phyloP scores from a whole-genome alignment of 1,140 invertebrate genomes.

The Scaptodrosophila lebanonensis region DNA sequence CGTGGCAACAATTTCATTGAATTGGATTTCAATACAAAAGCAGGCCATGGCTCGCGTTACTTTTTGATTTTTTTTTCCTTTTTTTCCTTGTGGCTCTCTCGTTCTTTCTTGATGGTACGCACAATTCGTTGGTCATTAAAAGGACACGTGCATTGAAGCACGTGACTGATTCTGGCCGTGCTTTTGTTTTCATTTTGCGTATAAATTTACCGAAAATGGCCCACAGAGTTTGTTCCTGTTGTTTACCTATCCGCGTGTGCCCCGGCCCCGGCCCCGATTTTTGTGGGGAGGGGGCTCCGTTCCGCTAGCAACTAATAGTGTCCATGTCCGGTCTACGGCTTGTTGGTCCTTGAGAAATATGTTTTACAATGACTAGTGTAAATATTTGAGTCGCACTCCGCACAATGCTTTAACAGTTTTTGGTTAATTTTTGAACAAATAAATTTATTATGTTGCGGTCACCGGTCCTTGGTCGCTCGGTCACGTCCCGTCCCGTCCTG shows the following conservation, averaged over 20 bases:
- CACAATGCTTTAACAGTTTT: slow-evolving; percentile 61
- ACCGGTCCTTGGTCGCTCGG: slow-evolving; percentile 11
- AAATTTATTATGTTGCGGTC: slow-evolving; percentile 58
- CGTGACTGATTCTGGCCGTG: slow-evolving; percentile 56
- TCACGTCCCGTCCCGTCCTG: slow-evolving; percentile 28
- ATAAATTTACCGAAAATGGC: slow-evolving; percentile 27
- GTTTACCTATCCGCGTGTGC: neutral
- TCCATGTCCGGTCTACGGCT: neutral
- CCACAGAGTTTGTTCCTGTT: slow-evolving; percentile 34
- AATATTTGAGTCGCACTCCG: slow-evolving; percentile 63
- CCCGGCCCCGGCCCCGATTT: too few species aligned
- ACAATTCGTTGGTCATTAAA: slow-evolving; percentile 76
- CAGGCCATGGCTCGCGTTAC: slow-evolving; percentile 39
- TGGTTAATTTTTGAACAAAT: slow-evolving; percentile 70
- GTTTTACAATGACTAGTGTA: slow-evolving; percentile 54
- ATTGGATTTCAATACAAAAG: slow-evolving; percentile 70
- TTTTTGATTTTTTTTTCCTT: slow-evolving; percentile 49
- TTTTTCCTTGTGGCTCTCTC: neutral
- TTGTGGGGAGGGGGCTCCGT: neutral
- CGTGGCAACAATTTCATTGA: slow-evolving; percentile 69
- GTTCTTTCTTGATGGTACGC: neutral
- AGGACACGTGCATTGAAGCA: slow-evolving; percentile 74
- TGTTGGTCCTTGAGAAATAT: slow-evolving; percentile 40
- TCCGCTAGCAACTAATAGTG: too few species aligned
- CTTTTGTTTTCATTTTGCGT: slow-evolving; percentile 40